Base-by-base conservation (phyloP, 2,888 invertebrate species). In the Pristionchus maxplancki region DNA sequence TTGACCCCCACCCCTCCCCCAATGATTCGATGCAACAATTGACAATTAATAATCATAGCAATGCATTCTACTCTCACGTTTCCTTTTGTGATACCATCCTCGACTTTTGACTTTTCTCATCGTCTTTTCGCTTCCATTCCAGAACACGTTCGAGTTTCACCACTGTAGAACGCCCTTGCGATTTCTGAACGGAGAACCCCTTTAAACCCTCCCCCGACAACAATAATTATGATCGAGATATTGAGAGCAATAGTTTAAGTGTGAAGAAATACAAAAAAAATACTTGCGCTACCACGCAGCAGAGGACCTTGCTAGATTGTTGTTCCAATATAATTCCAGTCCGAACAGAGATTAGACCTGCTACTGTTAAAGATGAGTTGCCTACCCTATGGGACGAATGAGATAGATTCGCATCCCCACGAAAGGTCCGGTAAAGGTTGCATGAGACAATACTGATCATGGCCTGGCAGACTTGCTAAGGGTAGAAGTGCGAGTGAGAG, bases 401-500 rank as follows among this genome's bases (percentile, higher is more conserved):
- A 78, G 78, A 83, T 53, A 34, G 82, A 53, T 83, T 83, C 82
- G 82, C 82, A 53, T 83, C 11, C 50, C 82, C 71, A 31, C 37
- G 4, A 85, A 62, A 44, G 44, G 64, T 24, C 31, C 85, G 28
- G 50, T 40, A n/a, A 62, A 4, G 64, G 62, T 58, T 64, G 64
- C 64, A 85, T 85, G 24, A 62, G 62, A 85, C 44, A 85, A 64
- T 64, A 85, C 85, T 58, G 44, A 85, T 40, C 64, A 40, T 62
- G 28, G 62, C 44, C 37, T 83, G 82, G 53, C 82, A 83, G 34
- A 53, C 67, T 50, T 85, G 85, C 84, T 84, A 84, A 53, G 48
- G 84, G 74, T 31, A 74, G 87, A 40, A 40, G 78, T 88, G 88
- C 88, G 88, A 81, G 88, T 88, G 78, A 31, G 50, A 37, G 88